These are phyloP conservation scores for Camponotus fellah DNA, from an alignment of 2,888 invertebrate genomes.

Conservation along the genomic window DNA sequence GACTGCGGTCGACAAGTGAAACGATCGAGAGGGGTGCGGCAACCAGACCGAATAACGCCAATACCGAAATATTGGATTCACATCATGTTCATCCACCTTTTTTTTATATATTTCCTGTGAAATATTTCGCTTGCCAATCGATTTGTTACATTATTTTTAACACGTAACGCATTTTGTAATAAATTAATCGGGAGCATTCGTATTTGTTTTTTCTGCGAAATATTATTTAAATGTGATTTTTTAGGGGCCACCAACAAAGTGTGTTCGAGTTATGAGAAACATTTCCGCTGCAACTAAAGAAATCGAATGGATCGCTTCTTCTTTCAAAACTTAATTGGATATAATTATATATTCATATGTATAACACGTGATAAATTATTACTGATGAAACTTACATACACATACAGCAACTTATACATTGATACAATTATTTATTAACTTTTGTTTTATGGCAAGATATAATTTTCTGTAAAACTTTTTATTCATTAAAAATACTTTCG, in stretches of 20 bases:
- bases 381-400: background rate
- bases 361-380: background rate
- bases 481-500: too few species aligned
- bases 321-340: background rate
- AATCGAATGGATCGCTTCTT: background rate
- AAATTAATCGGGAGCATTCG: background rate
- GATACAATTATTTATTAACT: background rate
- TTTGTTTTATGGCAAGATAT: background rate
- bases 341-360: background rate
- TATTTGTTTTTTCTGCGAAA: background rate
- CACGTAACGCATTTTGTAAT: background rate
- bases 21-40: constrained; percentile 68
- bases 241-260: background rate
- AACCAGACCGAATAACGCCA: constrained; percentile 63
- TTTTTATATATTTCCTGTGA: background rate
- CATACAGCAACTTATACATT: background rate
- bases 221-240: background rate
- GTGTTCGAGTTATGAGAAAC: constrained; percentile 74
- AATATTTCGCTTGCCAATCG: background rate
- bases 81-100: constrained; percentile 73
- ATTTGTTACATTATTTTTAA: background rate
- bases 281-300: constrained; percentile 78
- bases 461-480: background rate
- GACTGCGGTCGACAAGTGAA: constrained; percentile 76
- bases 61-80: constrained; percentile 70